These are phyloP conservation scores for Connochaetes taurinus DNA, from an alignment of 2,113 vertebrate species.

Conservation along the genomic window DNA sequence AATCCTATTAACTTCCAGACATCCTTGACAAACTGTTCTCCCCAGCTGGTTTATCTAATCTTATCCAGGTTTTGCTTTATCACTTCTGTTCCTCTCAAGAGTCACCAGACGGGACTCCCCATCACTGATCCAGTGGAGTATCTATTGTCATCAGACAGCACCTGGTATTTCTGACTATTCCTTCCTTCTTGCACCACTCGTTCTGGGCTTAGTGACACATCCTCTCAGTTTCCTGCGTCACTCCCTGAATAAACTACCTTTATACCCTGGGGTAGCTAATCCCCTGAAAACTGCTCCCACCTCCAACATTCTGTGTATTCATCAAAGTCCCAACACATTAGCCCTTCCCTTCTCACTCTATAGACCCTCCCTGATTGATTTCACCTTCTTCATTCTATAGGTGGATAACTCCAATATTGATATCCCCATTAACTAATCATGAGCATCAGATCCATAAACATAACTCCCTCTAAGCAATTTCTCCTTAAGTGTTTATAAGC, in stretches of 20 bases:
- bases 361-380: not conserved
- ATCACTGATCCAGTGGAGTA: not conserved
- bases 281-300: not conserved
- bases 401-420: not conserved
- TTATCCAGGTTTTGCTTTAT: not conserved
- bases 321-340: not conserved
- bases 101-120: not conserved
- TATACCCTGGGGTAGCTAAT: not conserved
- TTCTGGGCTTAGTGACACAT: not conserved
- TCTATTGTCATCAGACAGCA: not conserved
- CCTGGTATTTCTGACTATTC: not conserved
- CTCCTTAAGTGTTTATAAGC: not conserved
- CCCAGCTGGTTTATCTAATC: not conserved
- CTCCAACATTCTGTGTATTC: not conserved
- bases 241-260: not conserved
- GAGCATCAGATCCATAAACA: not conserved
- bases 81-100: not conserved
- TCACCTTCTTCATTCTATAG: not conserved
- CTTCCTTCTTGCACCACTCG: not conserved
- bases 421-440: not conserved
- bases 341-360: not conserved
- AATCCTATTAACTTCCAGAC: not conserved
- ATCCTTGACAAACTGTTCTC: not conserved
- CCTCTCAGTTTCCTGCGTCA: not conserved
- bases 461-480: not conserved